Evolutionary conservation across 1,140 invertebrate genomes (phyloP).

Genomic region (Drosophila arizonae): DNA sequence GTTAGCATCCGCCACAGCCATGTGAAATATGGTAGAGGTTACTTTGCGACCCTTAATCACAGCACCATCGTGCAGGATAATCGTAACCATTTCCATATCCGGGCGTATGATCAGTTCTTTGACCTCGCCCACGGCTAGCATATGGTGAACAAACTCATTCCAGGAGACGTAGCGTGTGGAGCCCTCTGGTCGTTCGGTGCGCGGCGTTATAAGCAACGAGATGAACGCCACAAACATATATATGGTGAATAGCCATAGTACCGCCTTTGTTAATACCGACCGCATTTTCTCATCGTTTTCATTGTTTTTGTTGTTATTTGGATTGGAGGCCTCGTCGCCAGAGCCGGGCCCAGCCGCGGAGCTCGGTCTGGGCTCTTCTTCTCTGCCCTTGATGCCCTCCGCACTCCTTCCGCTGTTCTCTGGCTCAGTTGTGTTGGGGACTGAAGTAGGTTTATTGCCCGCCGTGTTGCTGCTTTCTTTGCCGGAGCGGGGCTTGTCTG

Average conservation of each 20-base stretch:
- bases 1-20: slow-evolving; percentile 92
- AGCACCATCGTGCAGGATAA: slow-evolving; percentile 92
- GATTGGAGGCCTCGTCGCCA: slow-evolving; percentile 81
- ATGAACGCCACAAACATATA: slow-evolving; percentile 89
- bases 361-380: slow-evolving; percentile 4
- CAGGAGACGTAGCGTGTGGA: slow-evolving; percentile 90
- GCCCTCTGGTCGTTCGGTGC: slow-evolving; percentile 87
- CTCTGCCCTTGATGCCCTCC: slow-evolving; percentile 12
- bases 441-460: neutral
- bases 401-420: neutral
- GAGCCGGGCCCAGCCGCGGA: slow-evolving; percentile 30
- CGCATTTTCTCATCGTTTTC: slow-evolving; percentile 86
- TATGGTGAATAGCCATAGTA: slow-evolving; percentile 89
- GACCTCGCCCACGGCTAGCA: slow-evolving; percentile 96
- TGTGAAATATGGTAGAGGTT: slow-evolving; percentile 85
- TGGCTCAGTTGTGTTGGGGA: neutral
- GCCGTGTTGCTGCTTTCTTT: neutral
- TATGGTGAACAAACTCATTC: slow-evolving; percentile 97
- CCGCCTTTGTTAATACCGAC: slow-evolving; percentile 88
- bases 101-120: slow-evolving; percentile 93
- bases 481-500: neutral
- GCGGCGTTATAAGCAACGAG: slow-evolving; percentile 88
- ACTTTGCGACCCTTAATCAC: slow-evolving; percentile 91
- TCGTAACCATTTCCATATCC: slow-evolving; percentile 91
- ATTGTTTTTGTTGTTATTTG: slow-evolving; percentile 86